phyloP scores from a whole-genome alignment of 2,797 vertebrate species.

The Chelon auratus region DNA sequence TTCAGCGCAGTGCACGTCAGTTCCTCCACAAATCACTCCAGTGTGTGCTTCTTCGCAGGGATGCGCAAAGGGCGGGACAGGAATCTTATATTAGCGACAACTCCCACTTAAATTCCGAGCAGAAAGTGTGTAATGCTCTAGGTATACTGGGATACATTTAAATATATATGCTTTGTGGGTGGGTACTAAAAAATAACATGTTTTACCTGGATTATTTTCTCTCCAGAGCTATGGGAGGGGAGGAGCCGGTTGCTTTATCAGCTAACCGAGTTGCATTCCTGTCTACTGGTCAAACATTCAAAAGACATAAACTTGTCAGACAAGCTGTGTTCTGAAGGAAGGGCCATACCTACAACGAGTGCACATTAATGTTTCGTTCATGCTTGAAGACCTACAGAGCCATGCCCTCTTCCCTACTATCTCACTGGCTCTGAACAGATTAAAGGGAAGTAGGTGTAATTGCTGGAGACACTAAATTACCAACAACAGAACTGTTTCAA shows the following conservation, averaged over 20 bases:
- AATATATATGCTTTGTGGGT: neutral
- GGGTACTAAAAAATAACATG: slow-evolving; percentile 8
- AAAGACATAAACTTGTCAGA: slow-evolving; percentile 21
- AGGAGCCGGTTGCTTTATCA: neutral
- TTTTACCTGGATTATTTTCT: slow-evolving; percentile 43
- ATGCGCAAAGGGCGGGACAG: neutral
- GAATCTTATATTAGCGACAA: slow-evolving; percentile 28
- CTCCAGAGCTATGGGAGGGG: neutral
- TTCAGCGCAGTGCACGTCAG: neutral
- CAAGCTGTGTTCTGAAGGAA: neutral
- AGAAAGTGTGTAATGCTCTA: neutral
- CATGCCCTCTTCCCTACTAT: neutral
- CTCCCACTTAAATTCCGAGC: neutral
- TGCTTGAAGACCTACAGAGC: neutral
- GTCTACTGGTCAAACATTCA: slow-evolving; percentile 20
- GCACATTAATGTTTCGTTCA: neutral
- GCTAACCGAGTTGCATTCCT: slow-evolving; percentile 4
- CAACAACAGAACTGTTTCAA: slow-evolving; percentile 9
- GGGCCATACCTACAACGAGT: neutral
- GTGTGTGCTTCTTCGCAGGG: neutral
- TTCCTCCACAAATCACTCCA: neutral
- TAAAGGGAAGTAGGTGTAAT: slow-evolving; percentile 7
- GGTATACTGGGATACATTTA: neutral
- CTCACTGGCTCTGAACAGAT: slow-evolving; percentile 10
- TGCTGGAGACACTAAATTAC: neutral